These are phyloP conservation scores for Leucoraja erinaceus DNA, from an alignment of 2,113 vertebrate genomes.

Conservation along the genomic window DNA sequence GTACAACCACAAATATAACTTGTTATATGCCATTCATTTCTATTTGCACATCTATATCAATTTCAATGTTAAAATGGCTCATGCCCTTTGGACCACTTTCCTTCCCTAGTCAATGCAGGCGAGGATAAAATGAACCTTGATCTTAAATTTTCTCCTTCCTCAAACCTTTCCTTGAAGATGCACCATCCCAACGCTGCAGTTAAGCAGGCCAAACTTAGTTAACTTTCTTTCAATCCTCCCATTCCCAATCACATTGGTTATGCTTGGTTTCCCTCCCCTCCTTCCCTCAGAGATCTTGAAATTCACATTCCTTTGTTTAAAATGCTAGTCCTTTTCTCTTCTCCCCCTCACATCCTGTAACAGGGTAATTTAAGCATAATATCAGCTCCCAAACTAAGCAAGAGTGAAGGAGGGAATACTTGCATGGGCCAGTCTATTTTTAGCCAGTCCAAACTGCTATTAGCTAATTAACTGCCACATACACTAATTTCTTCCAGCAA, in stretches of 20 bases:
- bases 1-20: constrained; percentile 9
- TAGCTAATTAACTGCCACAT: not conserved
- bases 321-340: not conserved
- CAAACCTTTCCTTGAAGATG: not conserved
- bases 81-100: not conserved
- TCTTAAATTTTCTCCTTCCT: not conserved
- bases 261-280: not conserved
- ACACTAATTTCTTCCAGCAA: not conserved
- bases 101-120: not conserved
- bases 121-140: not conserved
- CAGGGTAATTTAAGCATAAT: not conserved
- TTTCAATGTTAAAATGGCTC: not conserved
- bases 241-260: not conserved
- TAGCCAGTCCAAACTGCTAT: not conserved
- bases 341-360: not conserved
- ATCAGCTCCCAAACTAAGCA: not conserved
- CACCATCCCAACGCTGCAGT: not conserved
- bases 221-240: not conserved
- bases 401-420: not conserved
- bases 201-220: no score
- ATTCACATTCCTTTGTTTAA: not conserved
- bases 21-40: not conserved
- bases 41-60: not conserved
- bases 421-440: not conserved
- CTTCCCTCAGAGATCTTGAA: not conserved